Evolutionary conservation across 2,888 invertebrate species (phyloP).

Genomic region (Drepana falcataria): DNA sequence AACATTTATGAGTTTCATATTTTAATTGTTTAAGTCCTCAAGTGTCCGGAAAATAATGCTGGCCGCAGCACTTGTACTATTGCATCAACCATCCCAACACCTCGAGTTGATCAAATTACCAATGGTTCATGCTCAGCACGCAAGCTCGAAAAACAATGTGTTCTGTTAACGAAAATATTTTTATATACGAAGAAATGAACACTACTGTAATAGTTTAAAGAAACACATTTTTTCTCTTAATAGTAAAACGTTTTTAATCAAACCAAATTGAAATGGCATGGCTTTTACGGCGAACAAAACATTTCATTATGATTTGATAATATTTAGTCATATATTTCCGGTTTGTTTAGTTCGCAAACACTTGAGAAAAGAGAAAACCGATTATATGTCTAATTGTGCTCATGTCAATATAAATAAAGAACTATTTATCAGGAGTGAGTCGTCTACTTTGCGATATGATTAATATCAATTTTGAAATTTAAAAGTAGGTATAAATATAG

Average conservation of each 20-base stretch:
- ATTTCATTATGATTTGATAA: background rate
- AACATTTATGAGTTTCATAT: too few species aligned
- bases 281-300: background rate
- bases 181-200: background rate
- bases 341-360: too few species aligned
- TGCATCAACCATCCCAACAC: background rate
- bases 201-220: too few species aligned
- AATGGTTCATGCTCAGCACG: background rate
- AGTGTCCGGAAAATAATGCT: too few species aligned
- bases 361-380: too few species aligned
- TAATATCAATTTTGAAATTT: too few species aligned
- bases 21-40: too few species aligned
- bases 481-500: too few species aligned
- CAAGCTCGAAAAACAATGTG: background rate
- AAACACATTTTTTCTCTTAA: background rate
- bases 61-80: background rate
- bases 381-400: too few species aligned
- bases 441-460: too few species aligned
- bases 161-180: background rate
- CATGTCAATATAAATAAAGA: too few species aligned
- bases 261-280: background rate
- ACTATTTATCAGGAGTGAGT: too few species aligned
- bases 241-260: background rate
- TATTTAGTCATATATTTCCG: background rate
- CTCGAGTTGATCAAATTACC: background rate